phyloP scores from a whole-genome alignment of 2,797 vertebrate species.

The Syndactyla subalaris region DNA sequence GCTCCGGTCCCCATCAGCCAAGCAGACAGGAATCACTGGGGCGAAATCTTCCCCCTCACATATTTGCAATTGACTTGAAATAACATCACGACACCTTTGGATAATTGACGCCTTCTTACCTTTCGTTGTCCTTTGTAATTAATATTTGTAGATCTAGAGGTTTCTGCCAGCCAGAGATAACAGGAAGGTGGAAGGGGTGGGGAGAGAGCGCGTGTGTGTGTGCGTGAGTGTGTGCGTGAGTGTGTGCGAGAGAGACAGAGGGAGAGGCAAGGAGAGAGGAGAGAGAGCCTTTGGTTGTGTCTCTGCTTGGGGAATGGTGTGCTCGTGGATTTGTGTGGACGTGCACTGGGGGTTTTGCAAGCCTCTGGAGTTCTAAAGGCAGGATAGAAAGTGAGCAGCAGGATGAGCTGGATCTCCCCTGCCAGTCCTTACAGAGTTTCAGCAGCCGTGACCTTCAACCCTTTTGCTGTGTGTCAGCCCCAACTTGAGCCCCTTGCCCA shows the following conservation, averaged over 20 bases:
- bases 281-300: conserved; percentile 42
- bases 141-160: conserved; percentile 78
- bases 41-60: conserved; percentile 72
- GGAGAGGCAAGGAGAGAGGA: conserved; percentile 17
- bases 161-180: conserved; percentile 73
- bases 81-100: conserved; percentile 68
- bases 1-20: conserved; percentile 68
- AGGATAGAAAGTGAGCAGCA: neutral
- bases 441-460: conserved; percentile 63
- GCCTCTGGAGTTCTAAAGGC: conserved; percentile 53
- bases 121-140: conserved; percentile 76
- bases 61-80: conserved; percentile 66
- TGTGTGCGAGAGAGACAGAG: conserved; percentile 9
- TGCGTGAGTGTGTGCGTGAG: conserved; percentile 26
- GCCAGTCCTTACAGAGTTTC: conserved; percentile 46
- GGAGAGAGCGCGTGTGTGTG: conserved; percentile 21
- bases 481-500: conserved; percentile 39
- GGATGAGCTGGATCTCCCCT: conserved; percentile 51
- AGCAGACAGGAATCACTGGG: conserved; percentile 78
- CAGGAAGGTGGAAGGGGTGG: conserved; percentile 69
- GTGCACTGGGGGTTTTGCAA: conserved; percentile 38
- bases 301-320: conserved; percentile 32
- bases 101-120: conserved; percentile 77
- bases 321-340: conserved; percentile 28
- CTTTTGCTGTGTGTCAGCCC: conserved; percentile 23